Percentiles rank a stretch among this genome's conserved stretches.
Conservation (phyloP, 2,113 vertebrate species). For the Strix uralensis region DNA sequence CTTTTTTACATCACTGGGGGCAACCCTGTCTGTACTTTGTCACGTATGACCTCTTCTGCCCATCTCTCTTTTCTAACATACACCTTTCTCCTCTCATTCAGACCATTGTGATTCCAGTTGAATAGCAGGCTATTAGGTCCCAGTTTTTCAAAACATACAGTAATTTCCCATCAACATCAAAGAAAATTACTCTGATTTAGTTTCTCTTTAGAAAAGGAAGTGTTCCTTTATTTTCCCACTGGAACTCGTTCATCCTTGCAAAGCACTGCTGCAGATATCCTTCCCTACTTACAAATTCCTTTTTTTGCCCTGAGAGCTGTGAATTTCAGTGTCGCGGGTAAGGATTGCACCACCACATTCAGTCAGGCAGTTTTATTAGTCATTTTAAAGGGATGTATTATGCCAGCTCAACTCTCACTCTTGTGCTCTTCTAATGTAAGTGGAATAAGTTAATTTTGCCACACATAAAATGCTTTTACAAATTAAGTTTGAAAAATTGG, state of each 20-base stretch:
- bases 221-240: neutral
- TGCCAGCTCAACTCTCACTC: neutral
- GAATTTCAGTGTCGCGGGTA: neutral
- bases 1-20: neutral
- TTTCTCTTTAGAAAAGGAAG: conserved; percentile 10
- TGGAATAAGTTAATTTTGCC: neutral
- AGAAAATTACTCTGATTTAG: conserved; percentile 7
- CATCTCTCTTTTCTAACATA: neutral
- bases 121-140: neutral
- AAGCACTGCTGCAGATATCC: neutral
- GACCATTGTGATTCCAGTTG: neutral
- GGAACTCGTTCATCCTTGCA: neutral
- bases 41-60: neutral
- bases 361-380: neutral
- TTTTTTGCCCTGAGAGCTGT: neutral
- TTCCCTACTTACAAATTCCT: neutral
- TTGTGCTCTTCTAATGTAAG: neutral
- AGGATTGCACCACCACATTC: too few species aligned
- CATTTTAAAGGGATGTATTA: neutral
- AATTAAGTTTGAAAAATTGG: neutral
- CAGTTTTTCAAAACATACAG: neutral
- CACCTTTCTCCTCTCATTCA: neutral
- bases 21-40: neutral
- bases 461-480: neutral
- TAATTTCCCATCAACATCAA: conserved; percentile 48